phyloP scores from a whole-genome alignment of 2,797 vertebrate species.

The Dicrostonyx torquatus region DNA sequence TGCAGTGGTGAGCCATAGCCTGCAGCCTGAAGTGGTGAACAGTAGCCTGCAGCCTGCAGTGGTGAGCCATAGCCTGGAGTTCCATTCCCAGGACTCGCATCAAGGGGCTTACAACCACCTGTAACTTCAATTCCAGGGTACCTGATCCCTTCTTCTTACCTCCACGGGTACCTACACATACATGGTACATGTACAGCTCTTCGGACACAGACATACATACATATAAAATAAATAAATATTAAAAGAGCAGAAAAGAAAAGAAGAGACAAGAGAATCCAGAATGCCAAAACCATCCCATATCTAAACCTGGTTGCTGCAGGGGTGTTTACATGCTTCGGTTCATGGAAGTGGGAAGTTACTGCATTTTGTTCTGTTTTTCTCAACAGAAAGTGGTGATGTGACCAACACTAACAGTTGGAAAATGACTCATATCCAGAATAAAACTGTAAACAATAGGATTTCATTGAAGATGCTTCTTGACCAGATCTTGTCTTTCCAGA shows the following conservation, averaged over 20 bases:
- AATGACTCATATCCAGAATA: background rate
- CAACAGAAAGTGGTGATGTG: background rate
- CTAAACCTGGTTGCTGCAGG: background rate
- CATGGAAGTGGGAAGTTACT: background rate
- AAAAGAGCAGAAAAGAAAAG: no score
- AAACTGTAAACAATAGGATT: background rate
- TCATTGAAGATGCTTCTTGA: slow-evolving; percentile 21
- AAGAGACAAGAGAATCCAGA: background rate
- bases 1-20: no score
- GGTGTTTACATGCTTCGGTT: background rate
- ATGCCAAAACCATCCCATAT: background rate
- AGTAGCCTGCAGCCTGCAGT: no score
- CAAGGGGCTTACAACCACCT: background rate
- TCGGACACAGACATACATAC: no score
- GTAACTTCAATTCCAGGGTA: background rate
- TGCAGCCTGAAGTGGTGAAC: no score
- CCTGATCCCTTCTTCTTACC: no score
- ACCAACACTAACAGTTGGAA: background rate
- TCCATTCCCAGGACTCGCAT: background rate
- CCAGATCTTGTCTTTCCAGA: background rate
- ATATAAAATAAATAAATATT: background rate
- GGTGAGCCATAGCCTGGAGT: no score
- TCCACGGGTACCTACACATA: background rate
- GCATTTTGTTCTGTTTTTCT: background rate
- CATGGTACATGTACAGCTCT: no score